Base-by-base conservation (phyloP, 1,140 invertebrate genomes). In the Temnothorax longispinosus region DNA sequence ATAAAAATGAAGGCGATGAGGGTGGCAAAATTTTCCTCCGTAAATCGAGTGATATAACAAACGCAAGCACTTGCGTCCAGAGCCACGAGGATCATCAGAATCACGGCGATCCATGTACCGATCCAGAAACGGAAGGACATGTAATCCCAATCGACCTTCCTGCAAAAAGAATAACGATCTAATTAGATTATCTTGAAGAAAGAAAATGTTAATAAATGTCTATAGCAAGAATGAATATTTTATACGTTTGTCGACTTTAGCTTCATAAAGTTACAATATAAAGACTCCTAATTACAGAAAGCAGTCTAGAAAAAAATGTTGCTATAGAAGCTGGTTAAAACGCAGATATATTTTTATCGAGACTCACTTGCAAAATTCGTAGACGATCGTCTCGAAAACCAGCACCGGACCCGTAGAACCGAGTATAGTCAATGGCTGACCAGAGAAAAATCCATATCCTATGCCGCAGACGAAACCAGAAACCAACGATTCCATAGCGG, bases 1-100 rank as follows among this genome's bases (percentile, higher is more conserved):
- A 99, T 99, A 95, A 99, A 99, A 93, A 99, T 99, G 89, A 99
- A 98, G 2, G 99, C 99, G 92, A 99, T 99, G 8, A 99, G 96
- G 0, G 98, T 99, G 27, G 99, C 99, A 95, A 99, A 99, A 94
- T 99, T 99, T 96, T 99, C 99, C 96, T 99, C 99, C 0, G 99
- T 99, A 94, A 99, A 99, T 90, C 99, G 97, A 5, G 99, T 99
- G 86, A 99, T 99, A 94, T 99, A 99, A 93, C 99, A 99, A n/a
- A 99, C 99, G 78, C 99, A 96, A 84, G 99, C 98, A 94, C 98
- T 99, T 3, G 99, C 98, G 95, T 99, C 99, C 38, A 99, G 97
- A 2, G 99, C 98, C 44, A 99, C 99, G 92, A 99, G 97, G 32
- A 98, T 96, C 13, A 99, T 87, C 75, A 99, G 95, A 93, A 99